A percentile compares a stretch with the other conserved stretches of the same genome.
These are phyloP conservation scores for Elysia crispata DNA, from an alignment of 2,888 invertebrate species.

Conservation along the genomic window DNA sequence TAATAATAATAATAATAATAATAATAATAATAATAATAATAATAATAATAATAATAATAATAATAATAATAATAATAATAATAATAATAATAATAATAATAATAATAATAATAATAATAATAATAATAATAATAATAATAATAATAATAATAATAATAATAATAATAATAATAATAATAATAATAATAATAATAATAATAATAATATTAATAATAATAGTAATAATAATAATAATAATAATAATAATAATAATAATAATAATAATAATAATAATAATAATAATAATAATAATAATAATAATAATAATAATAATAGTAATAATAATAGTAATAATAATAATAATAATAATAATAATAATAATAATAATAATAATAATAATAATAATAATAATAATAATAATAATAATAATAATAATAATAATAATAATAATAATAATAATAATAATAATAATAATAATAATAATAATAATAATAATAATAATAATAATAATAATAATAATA, in stretches of 20 bases:
- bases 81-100: constrained; percentile 1
- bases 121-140: neutral
- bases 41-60: constrained; percentile 4
- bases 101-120: neutral
- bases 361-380: constrained; percentile 9
- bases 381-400: constrained; percentile 1
- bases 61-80: constrained; percentile 9
- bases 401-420: neutral
- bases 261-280: constrained; percentile 2
- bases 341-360: constrained; percentile 9
- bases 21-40: constrained; percentile 9
- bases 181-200: constrained; percentile 2
- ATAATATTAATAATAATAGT: neutral
- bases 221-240: constrained; percentile 9
- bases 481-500: too few relatives aligned
- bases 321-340: neutral
- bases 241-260: constrained; percentile 2
- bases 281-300: constrained; percentile 6
- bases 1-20: constrained; percentile 1
- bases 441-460: neutral
- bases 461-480: neutral
- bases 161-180: constrained; percentile 1
- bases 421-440: neutral
- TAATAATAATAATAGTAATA: neutral
- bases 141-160: neutral